Base-by-base conservation (phyloP, 2,797 vertebrate species). In the Liasis olivaceus region DNA sequence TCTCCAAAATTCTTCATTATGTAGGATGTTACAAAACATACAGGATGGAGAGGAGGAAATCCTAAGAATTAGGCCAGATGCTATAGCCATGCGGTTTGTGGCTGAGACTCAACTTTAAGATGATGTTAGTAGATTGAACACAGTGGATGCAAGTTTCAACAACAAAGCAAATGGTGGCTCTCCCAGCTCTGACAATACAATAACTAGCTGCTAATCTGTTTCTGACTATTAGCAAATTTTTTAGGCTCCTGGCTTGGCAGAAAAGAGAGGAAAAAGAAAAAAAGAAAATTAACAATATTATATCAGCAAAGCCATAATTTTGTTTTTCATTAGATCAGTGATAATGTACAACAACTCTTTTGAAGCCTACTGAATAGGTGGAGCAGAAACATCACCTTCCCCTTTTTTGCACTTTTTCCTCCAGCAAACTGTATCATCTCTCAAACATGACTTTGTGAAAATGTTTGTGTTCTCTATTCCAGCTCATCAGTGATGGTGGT, bases 401-500 rank as follows among this genome's bases (percentile, higher is more conserved):
- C 59, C 2, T 22, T 2, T 77, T 60, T 28, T 56, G n/a, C 5
- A 31, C 31, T 22, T 28, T 69, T 20, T 14, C 54, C n/a, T 2
- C 51, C 28, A 22, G 24, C 36, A 20, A 58, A 64, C 62, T 84
- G 59, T 0, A 0, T 1, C 42, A 0, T 0, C 58, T 84, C 87
- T 62, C 63, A 56, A 92, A 89, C 15, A 36, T 60, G 2, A 11
- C 0, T 0, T 26, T n/a, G 5, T 9, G 36, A 31, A 1, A 59
- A 84, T 54, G 26, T 58, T 2, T 93, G 0, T 4, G 85, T 92
- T n/a, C n/a, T 97, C 91, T 95, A 15, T 96, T 95, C 89, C 64
- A 99, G 99, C 98, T 99, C 96, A 99, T 99, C 98, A 99, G 98
- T 8, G 99, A 99, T 99, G 99, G 99, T 97, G 99, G 98, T 1